Evolutionary conservation across 2,888 invertebrate genomes (phyloP), one percentile per base, ranked within the genome.

Genomic region (Cryptocephalus moraei): DNA sequence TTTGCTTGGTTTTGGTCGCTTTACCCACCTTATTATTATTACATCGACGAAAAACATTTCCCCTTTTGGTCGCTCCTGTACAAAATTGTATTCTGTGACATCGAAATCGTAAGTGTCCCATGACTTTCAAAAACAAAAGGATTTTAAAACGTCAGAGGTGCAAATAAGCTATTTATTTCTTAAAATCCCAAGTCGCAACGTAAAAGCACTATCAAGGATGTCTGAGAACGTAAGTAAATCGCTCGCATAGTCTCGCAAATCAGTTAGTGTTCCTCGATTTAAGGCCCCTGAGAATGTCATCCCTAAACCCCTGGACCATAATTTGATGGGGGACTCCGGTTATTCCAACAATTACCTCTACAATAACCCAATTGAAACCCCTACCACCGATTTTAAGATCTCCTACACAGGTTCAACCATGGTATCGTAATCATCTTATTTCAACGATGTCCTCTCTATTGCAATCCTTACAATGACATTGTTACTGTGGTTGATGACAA

Each of bases 391-490:
- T 22, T 59, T 52, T 41, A 58, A 56, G 47, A 52, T 54, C 41
- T 38, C 54, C 33, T 56, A 55, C 44, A 56, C 59, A 33, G 52
- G 52, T 41, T 57, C 61, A 32, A 56, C 60, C 60, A 60, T 62
- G 57, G 12, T 39, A 12, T 40, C 33, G 4, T 31, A 12, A n/a
- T 8, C 40, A 34, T 33, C 31, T 36, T 41, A 6, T 40, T 43
- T 33, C n/a, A 3, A 34, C 39, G 8, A 1, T 14, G 14, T 39
- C 39, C n/a, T 42, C n/a, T 42, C 31, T 33, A 39, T 36, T 31
- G 13, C 34, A 39, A 12, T 46, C 44, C n/a, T 12, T 43, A 14
- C 42, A 13, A 12, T 39, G 22, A 22, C 22, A 6, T 22, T 22
- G 2, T 22, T n/a, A n/a, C n/a, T 6, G 22, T 6, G 6, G 22